Evolutionary conservation across 2,113 vertebrate genomes (phyloP).

Genomic region (Rana temporaria): DNA sequence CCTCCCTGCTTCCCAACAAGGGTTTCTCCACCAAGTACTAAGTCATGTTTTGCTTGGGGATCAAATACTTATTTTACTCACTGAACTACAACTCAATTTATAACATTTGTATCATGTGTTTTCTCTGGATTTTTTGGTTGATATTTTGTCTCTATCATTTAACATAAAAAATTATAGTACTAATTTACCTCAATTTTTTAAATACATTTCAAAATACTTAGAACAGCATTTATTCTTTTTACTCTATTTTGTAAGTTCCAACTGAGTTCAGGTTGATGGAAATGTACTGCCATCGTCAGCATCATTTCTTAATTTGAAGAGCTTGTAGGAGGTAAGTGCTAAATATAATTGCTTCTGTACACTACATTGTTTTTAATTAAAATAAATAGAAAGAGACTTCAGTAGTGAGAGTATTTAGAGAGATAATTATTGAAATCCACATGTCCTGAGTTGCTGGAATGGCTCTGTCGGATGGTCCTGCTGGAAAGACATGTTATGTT

Average conservation of each 20-base stretch:
- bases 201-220: no score
- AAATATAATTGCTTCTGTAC: neutral
- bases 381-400: neutral
- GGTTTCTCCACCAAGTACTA: no score
- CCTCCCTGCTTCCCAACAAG: no score
- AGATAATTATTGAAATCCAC: neutral
- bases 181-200: no score
- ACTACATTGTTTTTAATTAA: slow-evolving; percentile 21
- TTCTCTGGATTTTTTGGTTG: no score
- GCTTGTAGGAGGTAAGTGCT: neutral
- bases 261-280: neutral
- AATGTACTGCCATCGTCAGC: slow-evolving; percentile 6
- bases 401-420: neutral
- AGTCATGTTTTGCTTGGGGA: no score
- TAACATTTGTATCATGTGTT: no score
- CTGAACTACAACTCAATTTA: no score
- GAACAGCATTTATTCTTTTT: neutral
- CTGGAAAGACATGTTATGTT: neutral
- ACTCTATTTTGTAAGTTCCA: neutral
- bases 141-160: no score
- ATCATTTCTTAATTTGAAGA: neutral
- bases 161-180: no score
- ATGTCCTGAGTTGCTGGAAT: neutral
- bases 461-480: slow-evolving; percentile 1
- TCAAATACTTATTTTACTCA: no score